Conservation (phyloP, 2,797 vertebrate genomes). For the Urophycis tenuis region DNA sequence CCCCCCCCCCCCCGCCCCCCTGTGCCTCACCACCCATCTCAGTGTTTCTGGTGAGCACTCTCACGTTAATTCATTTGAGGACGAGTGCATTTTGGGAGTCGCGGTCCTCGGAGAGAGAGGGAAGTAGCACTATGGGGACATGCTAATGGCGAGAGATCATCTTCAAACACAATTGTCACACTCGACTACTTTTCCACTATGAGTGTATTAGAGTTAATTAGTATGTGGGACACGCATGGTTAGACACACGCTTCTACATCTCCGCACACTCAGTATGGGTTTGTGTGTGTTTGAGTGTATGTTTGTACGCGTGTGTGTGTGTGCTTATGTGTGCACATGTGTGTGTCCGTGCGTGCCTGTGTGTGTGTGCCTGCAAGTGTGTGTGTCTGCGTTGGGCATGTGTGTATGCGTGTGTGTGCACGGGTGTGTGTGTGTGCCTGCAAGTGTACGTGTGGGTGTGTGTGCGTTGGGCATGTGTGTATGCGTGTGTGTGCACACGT, state of each 20-base stretch:
- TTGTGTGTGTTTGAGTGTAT: too few species aligned
- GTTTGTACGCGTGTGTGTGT: slow-evolving; percentile 2
- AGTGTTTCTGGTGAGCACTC: neutral
- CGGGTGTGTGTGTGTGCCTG: neutral
- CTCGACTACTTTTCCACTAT: slow-evolving; percentile 11
- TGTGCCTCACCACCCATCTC: too few species aligned
- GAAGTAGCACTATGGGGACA: slow-evolving; percentile 17
- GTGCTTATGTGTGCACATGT: slow-evolving; percentile 1
- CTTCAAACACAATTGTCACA: slow-evolving; percentile 26
- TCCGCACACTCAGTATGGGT: neutral
- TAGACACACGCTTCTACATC: slow-evolving; percentile 37
- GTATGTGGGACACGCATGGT: slow-evolving; percentile 44
- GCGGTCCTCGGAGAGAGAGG: neutral
- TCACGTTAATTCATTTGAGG: neutral
- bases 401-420: too few species aligned
- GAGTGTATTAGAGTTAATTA: slow-evolving; percentile 33
- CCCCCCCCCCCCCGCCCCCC: too few species aligned
- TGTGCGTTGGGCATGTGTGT: slow-evolving; percentile 1
- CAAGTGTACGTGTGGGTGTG: slow-evolving; percentile 6
- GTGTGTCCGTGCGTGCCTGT: neutral
- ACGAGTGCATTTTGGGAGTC: neutral
- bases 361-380: neutral
- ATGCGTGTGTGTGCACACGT: slow-evolving; percentile 5
- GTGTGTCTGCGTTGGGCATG: neutral
- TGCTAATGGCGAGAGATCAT: slow-evolving; percentile 25